Base-by-base conservation (phyloP, 1,140 invertebrate species). In the Eciton burchellii region DNA sequence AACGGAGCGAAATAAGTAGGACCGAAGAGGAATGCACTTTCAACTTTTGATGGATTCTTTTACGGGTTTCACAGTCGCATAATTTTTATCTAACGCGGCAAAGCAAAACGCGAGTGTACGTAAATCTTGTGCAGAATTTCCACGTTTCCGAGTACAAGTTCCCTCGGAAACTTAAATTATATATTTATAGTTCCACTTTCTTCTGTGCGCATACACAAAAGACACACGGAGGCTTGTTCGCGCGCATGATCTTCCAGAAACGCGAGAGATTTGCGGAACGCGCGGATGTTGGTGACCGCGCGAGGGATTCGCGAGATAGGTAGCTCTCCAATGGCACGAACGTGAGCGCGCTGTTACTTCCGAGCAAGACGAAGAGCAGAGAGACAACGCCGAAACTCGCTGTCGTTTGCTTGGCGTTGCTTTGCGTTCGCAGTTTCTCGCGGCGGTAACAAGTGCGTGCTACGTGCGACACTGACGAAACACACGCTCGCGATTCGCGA, bases 271-370 rank as follows among this genome's bases (percentile, higher is more conserved):
- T 73, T 73, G 54, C 24, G 56, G 24, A 54, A 54, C n/a, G 52
- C 49, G 29, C 29, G 24, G n/a, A 8, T 21, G 24, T 9, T n/a
- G 49, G 14, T 9, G 24, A 5, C 16, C 11, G 21, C 54, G 16
- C 21, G 54, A 24, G 41, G 41, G 63, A 65, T 68, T 77, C 26
- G 74, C 47, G 29, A 77, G 68, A 77, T 43, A 56, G 47, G 60
- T 19, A 65, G 29, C 54, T 66, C 72, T 60, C 57, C 35, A 29
- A 77, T 56, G 63, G 47, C 29, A 56, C 59, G 56, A 45, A 81
- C 65, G 77, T 81, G 77, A 49, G 77, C 24, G n/a, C n/a, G 3
- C 9, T 60, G 29, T 62, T 49, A 54, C 56, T 81, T 81, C 9
- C 56, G 24, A 41, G 68, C 24, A 57, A 81, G 77, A 81, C 43